Conservation (phyloP, 2,797 vertebrate species). For the Lutjanus argentimaculatus region DNA sequence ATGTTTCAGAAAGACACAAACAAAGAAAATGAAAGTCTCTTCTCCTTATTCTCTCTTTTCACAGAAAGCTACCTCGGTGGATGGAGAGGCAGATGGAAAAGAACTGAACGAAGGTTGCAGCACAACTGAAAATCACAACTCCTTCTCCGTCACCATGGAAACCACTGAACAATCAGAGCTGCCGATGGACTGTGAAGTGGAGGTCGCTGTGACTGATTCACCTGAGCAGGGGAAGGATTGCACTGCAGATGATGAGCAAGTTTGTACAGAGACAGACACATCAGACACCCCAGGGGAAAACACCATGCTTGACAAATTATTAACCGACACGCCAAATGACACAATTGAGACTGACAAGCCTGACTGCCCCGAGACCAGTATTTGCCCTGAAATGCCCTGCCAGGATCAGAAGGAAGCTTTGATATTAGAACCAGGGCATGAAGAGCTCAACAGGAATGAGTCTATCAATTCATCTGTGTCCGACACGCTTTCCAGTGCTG, state of each 20-base stretch:
- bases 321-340: conserved; percentile 49
- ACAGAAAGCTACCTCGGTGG: conserved; percentile 77
- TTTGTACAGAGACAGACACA: conserved; percentile 59
- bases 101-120: conserved; percentile 79
- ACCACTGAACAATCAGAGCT: conserved; percentile 82
- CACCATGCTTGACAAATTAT: conserved; percentile 47
- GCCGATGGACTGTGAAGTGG: conserved; percentile 77
- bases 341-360: conserved; percentile 43
- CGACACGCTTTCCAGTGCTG: conserved; percentile 84
- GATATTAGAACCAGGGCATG: conserved; percentile 66
- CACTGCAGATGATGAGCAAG: conserved; percentile 63
- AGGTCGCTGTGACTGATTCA: conserved; percentile 73
- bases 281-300: conserved; percentile 58
- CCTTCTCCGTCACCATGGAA: conserved; percentile 86
- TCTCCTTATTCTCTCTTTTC: conserved; percentile 40
- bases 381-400: conserved; percentile 39
- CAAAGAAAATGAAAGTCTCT: conserved; percentile 17
- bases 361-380: conserved; percentile 38
- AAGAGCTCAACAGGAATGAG: conserved; percentile 85
- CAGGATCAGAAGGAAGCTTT: conserved; percentile 70
- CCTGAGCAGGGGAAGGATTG: conserved; percentile 66
- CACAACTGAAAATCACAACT: conserved; percentile 79
- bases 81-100: conserved; percentile 76
- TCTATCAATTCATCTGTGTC: conserved; percentile 84
- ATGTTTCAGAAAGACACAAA: conserved; percentile 5